These are phyloP conservation scores for Strix aluco DNA, from an alignment of 2,113 vertebrate species.

Conservation along the genomic window DNA sequence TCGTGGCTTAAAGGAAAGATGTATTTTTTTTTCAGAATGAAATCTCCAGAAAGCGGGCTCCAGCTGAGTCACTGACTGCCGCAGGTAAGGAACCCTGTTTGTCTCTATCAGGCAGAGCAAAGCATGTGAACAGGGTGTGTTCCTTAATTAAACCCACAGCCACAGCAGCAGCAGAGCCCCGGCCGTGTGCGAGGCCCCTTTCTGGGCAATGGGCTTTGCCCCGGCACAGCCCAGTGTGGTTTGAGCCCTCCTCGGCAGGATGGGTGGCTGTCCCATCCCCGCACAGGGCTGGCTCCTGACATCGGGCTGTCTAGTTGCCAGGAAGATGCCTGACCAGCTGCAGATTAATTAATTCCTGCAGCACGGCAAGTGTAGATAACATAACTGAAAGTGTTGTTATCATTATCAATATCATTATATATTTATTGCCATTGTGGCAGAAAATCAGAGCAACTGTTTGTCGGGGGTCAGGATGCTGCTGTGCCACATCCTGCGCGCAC, in stretches of 20 bases:
- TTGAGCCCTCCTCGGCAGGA: not conserved
- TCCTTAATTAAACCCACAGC: not conserved
- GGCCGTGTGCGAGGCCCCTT: too few species aligned
- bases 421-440: not conserved
- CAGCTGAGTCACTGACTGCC: not conserved
- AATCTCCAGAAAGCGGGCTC: not conserved
- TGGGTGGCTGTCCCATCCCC: not conserved
- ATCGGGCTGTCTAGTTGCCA: rapidly evolving
- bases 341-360: not conserved
- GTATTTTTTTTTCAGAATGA: not conserved
- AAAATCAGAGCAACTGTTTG: rapidly evolving
- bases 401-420: rapidly evolving
- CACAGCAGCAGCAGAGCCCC: not conserved
- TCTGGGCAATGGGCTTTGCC: not conserved
- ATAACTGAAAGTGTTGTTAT: not conserved
- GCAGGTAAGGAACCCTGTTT: not conserved
- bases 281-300: not conserved
- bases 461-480: not conserved
- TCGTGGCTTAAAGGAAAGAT: not conserved
- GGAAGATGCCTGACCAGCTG: not conserved
- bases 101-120: too few species aligned
- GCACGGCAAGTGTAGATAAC: not conserved
- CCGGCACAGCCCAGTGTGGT: rapidly evolving
- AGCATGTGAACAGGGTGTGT: rapidly evolving
- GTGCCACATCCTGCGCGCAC: rapidly evolving